These are phyloP conservation scores for Drosophila prostipennis DNA, from an alignment of 2,888 invertebrate genomes.

Conservation along the genomic window DNA sequence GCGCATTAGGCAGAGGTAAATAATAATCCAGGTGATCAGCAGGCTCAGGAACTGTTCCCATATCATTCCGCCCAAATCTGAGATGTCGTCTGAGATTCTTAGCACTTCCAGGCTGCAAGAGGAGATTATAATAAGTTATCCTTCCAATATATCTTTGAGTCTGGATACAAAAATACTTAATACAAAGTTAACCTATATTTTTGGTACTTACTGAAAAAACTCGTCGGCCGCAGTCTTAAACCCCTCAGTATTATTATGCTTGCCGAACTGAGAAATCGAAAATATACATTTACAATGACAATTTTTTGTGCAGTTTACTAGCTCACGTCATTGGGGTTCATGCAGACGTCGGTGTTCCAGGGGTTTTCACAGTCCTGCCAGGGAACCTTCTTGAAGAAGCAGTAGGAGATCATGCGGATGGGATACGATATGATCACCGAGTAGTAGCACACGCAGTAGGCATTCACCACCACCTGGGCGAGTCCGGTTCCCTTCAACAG, in stretches of 20 bases:
- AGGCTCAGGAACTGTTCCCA: conserved; percentile 92
- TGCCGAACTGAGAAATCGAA: not conserved
- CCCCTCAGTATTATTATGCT: conserved; percentile 1
- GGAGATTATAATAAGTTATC: not conserved
- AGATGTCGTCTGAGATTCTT: conserved; percentile 90
- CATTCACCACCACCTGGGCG: conserved; percentile 91
- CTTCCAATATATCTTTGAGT: too few relatives aligned
- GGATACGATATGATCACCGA: conserved; percentile 94
- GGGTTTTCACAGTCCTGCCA: conserved; percentile 91
- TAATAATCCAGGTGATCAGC: conserved; percentile 90
- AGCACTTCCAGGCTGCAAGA: conserved; percentile 89
- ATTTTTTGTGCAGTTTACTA: too few relatives aligned
- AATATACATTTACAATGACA: not conserved
- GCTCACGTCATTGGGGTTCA: conserved; percentile 78
- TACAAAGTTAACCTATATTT: too few relatives aligned
- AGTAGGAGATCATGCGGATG: conserved; percentile 89
- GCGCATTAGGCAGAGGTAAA: conserved; percentile 93
- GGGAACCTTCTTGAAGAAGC: conserved; percentile 88
- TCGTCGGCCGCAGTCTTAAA: conserved; percentile 90
- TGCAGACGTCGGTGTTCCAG: conserved; percentile 93
- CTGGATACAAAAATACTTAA: too few relatives aligned
- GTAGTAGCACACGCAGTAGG: conserved; percentile 93
- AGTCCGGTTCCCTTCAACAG: conserved; percentile 96
- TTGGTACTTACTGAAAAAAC: conserved; percentile 91
- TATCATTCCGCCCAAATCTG: conserved; percentile 90